Conservation (phyloP, 2,113 vertebrate genomes). For the Rhabdornis inornatus region DNA sequence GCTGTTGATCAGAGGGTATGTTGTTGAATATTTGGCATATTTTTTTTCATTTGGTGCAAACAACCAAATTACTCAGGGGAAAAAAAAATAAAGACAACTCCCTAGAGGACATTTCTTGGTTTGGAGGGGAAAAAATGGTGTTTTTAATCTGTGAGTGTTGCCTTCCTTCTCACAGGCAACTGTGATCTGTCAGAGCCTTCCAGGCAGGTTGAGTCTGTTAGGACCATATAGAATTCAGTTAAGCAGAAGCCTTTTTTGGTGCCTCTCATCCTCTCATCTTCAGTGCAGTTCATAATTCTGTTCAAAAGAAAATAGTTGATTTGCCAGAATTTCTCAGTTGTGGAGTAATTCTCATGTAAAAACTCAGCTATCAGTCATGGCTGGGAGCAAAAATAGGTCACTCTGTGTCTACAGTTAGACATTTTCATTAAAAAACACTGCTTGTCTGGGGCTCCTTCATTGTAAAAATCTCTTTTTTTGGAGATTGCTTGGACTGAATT, state of each 20-base stretch:
- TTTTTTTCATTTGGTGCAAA: constrained; percentile 57
- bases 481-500: constrained; percentile 11
- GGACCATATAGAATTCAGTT: not conserved
- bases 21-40: constrained; percentile 70
- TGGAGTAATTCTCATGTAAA: not conserved
- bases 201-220: not conserved
- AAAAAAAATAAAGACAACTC: not conserved
- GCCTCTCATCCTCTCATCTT: not conserved
- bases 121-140: not conserved
- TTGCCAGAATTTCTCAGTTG: constrained; percentile 9
- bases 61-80: not conserved
- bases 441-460: not conserved
- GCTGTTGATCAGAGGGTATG: constrained; percentile 74
- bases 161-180: not conserved
- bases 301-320: not conserved
- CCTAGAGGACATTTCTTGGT: not conserved
- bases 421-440: not conserved
- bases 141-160: not conserved
- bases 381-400: not conserved
- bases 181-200: not conserved
- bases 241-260: not conserved
- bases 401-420: not conserved
- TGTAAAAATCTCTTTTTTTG: not conserved
- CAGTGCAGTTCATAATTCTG: not conserved
- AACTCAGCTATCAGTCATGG: not conserved